Percentiles rank a stretch among this genome's conserved stretches.
phyloP scores from a whole-genome alignment of 2,888 invertebrate species.

The Lamproptera curius region DNA sequence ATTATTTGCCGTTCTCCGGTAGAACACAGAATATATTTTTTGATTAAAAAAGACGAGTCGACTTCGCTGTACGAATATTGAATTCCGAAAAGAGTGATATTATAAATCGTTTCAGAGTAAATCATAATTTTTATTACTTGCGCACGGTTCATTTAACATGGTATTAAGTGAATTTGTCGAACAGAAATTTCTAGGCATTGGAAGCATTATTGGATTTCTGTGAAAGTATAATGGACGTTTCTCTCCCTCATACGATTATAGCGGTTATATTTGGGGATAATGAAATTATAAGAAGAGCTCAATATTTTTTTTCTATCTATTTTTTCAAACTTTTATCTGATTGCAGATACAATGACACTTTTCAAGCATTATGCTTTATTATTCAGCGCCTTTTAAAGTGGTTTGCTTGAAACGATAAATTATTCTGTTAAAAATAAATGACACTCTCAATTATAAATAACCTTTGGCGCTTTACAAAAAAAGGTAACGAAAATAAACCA shows the following conservation, averaged over 20 bases:
- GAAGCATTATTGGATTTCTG: too few relatives aligned
- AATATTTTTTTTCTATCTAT: too few relatives aligned
- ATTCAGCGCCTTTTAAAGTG: too few relatives aligned
- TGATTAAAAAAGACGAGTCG: slow-evolving; percentile 28
- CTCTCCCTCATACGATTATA: too few relatives aligned
- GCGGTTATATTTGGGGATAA: too few relatives aligned
- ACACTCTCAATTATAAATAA: background rate
- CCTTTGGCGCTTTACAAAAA: background rate
- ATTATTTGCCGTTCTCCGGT: slow-evolving; percentile 33
- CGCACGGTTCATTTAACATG: slow-evolving; percentile 74
- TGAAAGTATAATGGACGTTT: too few relatives aligned
- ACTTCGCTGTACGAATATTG: slow-evolving; percentile 45
- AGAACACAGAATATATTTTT: background rate
- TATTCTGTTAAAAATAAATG: background rate
- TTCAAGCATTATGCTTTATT: too few relatives aligned
- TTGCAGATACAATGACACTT: too few relatives aligned
- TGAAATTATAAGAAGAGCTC: too few relatives aligned
- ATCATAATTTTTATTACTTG: slow-evolving; percentile 72
- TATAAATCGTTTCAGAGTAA: slow-evolving; percentile 69
- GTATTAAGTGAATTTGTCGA: slow-evolving; percentile 76
- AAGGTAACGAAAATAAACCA: slow-evolving; percentile 9
- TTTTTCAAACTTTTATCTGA: too few relatives aligned
- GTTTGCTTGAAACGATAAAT: too few relatives aligned
- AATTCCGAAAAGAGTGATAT: slow-evolving; percentile 46
- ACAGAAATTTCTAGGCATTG: too few relatives aligned